Percentiles rank a stretch among this genome's conserved stretches.
These are phyloP conservation scores for Tragulus kanchil DNA, from an alignment of 2,113 vertebrate species.

Conservation along the genomic window DNA sequence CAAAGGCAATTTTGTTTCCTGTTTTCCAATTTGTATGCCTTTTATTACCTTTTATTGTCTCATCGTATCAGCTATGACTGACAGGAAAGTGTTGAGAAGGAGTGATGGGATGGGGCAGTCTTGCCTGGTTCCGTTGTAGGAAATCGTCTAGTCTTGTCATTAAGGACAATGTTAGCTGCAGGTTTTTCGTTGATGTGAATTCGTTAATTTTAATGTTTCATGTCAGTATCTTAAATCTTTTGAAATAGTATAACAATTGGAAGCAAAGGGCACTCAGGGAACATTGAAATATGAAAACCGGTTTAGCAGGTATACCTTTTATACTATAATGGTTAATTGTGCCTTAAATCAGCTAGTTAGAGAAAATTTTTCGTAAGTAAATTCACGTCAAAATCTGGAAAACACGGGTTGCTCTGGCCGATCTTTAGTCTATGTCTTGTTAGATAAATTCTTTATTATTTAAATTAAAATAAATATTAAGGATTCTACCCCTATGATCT, in stretches of 20 bases:
- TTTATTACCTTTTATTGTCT: conserved; percentile 18
- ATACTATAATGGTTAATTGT: conserved; percentile 11
- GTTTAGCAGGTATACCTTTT: background rate
- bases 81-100: background rate
- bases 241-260: conserved; percentile 4
- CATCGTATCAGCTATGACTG: background rate
- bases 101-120: background rate
- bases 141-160: background rate
- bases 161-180: background rate
- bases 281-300: background rate
- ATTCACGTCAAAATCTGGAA: background rate
- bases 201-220: background rate
- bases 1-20: conserved; percentile 19
- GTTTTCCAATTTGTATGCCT: background rate
- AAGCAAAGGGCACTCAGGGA: background rate
- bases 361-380: background rate
- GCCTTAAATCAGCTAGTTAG: background rate
- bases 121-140: background rate
- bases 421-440: background rate
- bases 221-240: background rate
- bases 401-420: background rate
- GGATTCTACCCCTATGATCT: background rate
- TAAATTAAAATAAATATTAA: background rate
- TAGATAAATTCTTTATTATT: conserved; percentile 32
- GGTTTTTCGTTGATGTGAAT: background rate